phyloP scores from a whole-genome alignment of 2,797 vertebrate genomes.

The Coluber constrictor region DNA sequence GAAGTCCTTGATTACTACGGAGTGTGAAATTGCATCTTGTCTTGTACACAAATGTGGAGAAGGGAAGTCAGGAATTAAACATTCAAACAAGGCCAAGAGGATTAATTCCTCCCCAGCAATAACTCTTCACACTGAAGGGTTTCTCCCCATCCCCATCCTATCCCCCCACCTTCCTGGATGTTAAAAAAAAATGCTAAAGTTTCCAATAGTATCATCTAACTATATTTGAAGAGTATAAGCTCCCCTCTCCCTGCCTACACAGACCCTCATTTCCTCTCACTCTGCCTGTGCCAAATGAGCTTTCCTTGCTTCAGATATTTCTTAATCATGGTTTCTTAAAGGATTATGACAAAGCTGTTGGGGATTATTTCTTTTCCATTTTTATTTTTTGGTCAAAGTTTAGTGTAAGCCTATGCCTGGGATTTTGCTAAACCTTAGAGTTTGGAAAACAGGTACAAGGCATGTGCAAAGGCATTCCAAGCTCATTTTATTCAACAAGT shows the following conservation, averaged over 20 bases:
- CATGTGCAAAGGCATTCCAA: slow-evolving; percentile 31
- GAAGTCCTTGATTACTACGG: slow-evolving; percentile 53
- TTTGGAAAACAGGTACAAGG: slow-evolving; percentile 27
- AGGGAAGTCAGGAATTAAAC: slow-evolving; percentile 61
- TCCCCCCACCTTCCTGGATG: neutral
- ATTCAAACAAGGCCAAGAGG: slow-evolving; percentile 54
- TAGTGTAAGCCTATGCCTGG: slow-evolving; percentile 35
- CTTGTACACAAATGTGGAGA: slow-evolving; percentile 46
- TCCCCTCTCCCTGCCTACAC: no score
- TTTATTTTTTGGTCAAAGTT: slow-evolving; percentile 20
- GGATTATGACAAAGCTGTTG: slow-evolving; percentile 51
- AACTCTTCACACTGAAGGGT: slow-evolving; percentile 50
- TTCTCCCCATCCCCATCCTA: slow-evolving; percentile 1
- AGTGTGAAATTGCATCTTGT: slow-evolving; percentile 55
- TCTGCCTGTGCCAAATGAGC: slow-evolving; percentile 60
- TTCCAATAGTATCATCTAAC: slow-evolving; percentile 17
- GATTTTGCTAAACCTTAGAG: slow-evolving; percentile 58
- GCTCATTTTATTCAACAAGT: slow-evolving; percentile 20
- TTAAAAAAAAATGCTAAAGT: slow-evolving; percentile 47
- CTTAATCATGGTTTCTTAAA: slow-evolving; percentile 63
- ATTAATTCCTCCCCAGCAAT: slow-evolving; percentile 61
- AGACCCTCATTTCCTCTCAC: neutral
- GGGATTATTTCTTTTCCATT: neutral
- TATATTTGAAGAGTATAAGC: slow-evolving; percentile 40
- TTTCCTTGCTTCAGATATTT: slow-evolving; percentile 67